phyloP scores from a whole-genome alignment of 2,888 invertebrate genomes.

The Lottia gigantea region DNA sequence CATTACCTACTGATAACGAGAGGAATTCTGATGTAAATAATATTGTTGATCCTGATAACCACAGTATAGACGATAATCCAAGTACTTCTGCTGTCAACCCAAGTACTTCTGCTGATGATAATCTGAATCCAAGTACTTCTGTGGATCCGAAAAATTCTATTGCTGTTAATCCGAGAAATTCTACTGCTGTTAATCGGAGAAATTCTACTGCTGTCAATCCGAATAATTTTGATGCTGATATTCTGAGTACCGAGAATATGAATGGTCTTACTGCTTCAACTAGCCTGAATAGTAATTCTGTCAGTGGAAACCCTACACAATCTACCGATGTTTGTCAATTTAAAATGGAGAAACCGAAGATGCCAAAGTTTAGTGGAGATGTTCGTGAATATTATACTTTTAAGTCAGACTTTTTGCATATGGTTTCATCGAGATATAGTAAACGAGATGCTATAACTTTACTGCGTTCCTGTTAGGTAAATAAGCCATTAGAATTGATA shows the following conservation, averaged over 20 bases:
- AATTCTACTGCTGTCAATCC: no score
- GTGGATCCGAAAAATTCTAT: neutral
- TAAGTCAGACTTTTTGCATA: neutral
- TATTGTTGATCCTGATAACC: no score
- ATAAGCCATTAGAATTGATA: neutral
- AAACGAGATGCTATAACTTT: conserved; percentile 3
- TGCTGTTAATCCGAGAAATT: neutral
- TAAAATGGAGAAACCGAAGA: conserved; percentile 9
- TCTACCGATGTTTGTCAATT: neutral
- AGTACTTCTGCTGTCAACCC: no score
- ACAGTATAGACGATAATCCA: no score
- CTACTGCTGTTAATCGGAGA: neutral
- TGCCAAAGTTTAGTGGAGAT: neutral
- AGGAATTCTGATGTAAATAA: no score
- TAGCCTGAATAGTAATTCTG: neutral
- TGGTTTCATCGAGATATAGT: neutral
- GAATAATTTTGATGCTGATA: no score
- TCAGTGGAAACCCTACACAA: neutral
- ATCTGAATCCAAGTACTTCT: neutral
- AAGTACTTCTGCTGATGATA: no score
- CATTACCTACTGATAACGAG: no score
- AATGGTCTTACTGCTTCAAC: no score
- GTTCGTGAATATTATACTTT: neutral
- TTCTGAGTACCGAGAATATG: neutral
- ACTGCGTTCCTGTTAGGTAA: neutral